Evolutionary conservation across 2,797 vertebrate species (phyloP), one percentile per base, ranked within the genome.

Genomic region (Etheostoma perlongum): DNA sequence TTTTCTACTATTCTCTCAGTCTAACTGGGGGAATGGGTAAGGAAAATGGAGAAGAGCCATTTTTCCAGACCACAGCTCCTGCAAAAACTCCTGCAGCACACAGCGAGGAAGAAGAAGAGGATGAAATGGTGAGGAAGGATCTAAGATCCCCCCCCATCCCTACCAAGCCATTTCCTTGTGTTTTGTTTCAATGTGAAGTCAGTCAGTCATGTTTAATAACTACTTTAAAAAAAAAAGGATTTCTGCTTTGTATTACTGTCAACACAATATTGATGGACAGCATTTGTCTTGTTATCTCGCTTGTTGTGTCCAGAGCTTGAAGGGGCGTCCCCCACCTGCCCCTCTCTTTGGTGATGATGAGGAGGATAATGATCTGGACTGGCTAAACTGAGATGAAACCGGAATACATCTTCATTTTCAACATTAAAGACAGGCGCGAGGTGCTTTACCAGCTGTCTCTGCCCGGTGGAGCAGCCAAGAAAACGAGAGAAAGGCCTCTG

Each of bases 281-380:
- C 9, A 5, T 53, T 75, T 21, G 18, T 59, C 46, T 25, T 61
- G 1, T 47, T 4, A 5, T 55, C 18, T 57, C 2, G 91, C 80
- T 78, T 0, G 0, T 76, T 67, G 19, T 67, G 16, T 73, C 5
- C 81, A 99, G 98, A 98, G 96, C 90, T 89, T 99, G 92, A 99
- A 99, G 90, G 98, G 97, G 3, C 90, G 70, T 2, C 98, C 98
- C 0, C 97, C 98, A 6, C 98, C 98, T 0, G 76, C 97, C 1
- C 97, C 97, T 0, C 95, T 99, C 85, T 99, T 98, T 6, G 96
- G 93, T 54, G 96, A 97, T 1, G 96, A 97, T 0, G 97, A 98
- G 0, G 97, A 99, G 0, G 96, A 97, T 0, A 96, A 98, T 5
- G 97, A 98, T 67, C 91, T 97, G 90, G 96, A 96, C 90, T 99